Conservation (phyloP, 2,797 vertebrate species). For the Gambelia wislizenii region DNA sequence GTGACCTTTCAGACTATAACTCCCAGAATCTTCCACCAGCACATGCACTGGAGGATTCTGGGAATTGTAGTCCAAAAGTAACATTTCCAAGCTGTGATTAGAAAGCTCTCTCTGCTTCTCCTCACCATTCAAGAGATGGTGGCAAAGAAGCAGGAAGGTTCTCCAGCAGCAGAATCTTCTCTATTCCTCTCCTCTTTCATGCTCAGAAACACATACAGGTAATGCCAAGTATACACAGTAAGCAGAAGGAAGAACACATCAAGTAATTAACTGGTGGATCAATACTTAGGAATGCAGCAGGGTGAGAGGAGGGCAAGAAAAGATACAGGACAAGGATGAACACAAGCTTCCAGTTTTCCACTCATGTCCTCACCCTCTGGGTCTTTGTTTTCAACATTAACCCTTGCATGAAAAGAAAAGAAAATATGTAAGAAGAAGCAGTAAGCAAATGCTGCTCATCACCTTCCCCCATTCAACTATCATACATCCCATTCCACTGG, state of each 20-base stretch:
- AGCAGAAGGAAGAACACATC: not conserved
- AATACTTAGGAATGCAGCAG: not conserved
- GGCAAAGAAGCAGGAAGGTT: too few species aligned
- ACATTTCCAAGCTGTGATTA: too few species aligned
- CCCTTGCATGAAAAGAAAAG: not conserved
- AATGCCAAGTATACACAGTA: not conserved
- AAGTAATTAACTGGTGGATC: not conserved
- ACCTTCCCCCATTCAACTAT: not conserved
- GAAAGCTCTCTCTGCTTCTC: too few species aligned
- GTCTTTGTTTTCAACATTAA: not conserved
- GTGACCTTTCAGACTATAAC: too few species aligned
- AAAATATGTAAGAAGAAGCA: too few species aligned
- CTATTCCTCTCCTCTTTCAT: not conserved
- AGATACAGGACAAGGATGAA: not conserved
- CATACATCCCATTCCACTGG: not conserved
- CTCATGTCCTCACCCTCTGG: not conserved
- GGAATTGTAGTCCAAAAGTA: too few species aligned
- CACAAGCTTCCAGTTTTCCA: not conserved
- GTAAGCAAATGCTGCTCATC: not conserved
- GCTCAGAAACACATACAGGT: not conserved
- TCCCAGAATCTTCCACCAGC: too few species aligned
- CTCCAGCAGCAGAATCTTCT: not conserved
- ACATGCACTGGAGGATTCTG: too few species aligned
- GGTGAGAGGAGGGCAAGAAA: not conserved
- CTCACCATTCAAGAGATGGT: too few species aligned